phyloP scores from a whole-genome alignment of 2,797 vertebrate species.

The Myiothlypis coronata region DNA sequence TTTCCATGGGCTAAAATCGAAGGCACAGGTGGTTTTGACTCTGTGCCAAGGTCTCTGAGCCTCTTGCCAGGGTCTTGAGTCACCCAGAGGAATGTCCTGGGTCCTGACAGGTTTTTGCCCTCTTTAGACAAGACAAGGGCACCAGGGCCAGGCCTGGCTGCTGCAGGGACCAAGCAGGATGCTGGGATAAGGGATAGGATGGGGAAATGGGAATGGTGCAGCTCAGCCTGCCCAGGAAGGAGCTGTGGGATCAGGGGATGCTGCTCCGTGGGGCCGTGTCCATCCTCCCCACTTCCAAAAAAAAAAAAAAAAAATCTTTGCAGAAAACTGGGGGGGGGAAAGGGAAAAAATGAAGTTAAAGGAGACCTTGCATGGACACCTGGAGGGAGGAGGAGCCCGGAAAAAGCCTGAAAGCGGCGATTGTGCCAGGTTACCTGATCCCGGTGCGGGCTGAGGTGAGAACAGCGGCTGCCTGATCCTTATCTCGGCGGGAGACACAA shows the following conservation, averaged over 20 bases:
- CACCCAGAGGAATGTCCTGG: too few relatives aligned
- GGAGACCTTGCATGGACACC: background rate
- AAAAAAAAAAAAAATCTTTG: background rate
- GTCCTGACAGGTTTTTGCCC: background rate
- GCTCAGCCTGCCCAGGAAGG: background rate
- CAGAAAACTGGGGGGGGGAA: background rate
- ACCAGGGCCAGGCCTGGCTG: background rate
- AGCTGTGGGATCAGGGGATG: background rate
- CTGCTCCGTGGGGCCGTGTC: rapidly evolving
- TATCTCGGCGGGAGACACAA: background rate
- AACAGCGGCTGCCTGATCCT: background rate
- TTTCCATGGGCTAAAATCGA: too few relatives aligned
- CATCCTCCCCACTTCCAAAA: too few relatives aligned
- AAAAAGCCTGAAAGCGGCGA: background rate
- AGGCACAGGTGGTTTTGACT: too few relatives aligned
- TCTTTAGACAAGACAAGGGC: background rate
- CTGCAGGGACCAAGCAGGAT: background rate
- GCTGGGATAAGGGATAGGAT: background rate
- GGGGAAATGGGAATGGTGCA: background rate
- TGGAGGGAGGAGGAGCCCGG: background rate
- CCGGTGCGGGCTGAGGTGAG: background rate
- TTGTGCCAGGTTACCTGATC: background rate
- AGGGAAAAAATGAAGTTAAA: rapidly evolving
- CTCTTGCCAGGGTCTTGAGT: too few relatives aligned
- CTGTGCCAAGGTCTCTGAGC: too few relatives aligned